Percentiles rank a stretch among this genome's conserved stretches.
Conservation (phyloP, 2,888 invertebrate species). For the Ormyrus labotus region DNA sequence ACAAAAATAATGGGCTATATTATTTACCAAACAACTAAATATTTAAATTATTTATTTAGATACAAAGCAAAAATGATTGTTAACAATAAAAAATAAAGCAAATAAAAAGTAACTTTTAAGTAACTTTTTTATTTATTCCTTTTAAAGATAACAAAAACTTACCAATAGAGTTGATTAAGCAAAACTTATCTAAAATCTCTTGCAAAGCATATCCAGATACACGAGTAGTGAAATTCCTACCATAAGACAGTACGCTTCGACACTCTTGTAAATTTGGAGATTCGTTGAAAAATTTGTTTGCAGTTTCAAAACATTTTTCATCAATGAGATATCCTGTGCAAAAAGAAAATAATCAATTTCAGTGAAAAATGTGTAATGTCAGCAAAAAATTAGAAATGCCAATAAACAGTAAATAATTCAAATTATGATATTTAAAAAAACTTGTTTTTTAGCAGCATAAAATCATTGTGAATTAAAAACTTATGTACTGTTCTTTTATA, state of each 20-base stretch:
- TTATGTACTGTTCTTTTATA: no score
- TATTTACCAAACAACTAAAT: not conserved
- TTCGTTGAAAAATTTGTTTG: constrained; percentile 57
- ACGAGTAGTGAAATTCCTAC: constrained; percentile 58
- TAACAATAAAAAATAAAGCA: not conserved
- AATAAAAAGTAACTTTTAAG: not conserved
- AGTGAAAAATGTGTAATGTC: not conserved
- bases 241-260: constrained; percentile 55
- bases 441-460: no score
- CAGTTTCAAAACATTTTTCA: constrained; percentile 48
- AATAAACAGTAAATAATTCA: no score
- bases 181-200: constrained; percentile 52
- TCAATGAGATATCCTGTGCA: constrained; percentile 45
- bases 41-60: not conserved
- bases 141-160: not conserved
- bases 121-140: no score
- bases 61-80: not conserved
- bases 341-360: constrained; percentile 1
- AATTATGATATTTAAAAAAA: no score
- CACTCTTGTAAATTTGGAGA: constrained; percentile 60
- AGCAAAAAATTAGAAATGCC: not conserved
- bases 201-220: constrained; percentile 41
- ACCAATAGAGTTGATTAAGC: constrained; percentile 43
- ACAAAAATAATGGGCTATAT: not conserved
- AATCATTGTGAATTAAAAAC: no score